Evolutionary conservation across 1,140 invertebrate species (phyloP), one percentile per base, ranked within the genome.

Genomic region (Neodiprion lecontei): DNA sequence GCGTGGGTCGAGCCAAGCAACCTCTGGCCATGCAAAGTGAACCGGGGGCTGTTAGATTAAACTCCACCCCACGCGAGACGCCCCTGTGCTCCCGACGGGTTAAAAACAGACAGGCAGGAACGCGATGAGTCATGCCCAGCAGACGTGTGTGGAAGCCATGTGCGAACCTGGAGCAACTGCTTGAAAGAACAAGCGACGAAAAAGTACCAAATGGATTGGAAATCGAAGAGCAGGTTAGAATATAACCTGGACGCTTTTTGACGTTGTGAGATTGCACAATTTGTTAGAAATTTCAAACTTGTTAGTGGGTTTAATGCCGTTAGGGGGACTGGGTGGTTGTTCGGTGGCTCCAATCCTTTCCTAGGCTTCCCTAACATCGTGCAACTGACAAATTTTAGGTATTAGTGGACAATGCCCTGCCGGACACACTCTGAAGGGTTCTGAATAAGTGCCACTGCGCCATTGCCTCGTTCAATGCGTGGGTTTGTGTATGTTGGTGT

Each of bases 31-130:
- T 21, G 76, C 68, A 72, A 74, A 79, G 61, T 28, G 81, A 82
- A 77, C 77, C 76, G 77, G 83, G 83, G 82, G 82, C 79, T 80
- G 83, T 83, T 83, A 82, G 83, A 85, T 85, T 85, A 85, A 84
- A 84, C 77, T 82, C 80, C 78, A 77, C 83, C 83, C 83, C 82
- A 81, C 76, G 81, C 80, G 72, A 67, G 82, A 85, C 83, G 81
- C 82, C 84, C 84, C 84, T 83, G 78, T 83, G 83, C 82, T 83
- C 84, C 79, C 80, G 79, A 72, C 81, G 84, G 83, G 84, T 86
- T 86, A 86, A 86, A 86, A 86, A 85, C 84, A 83, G 70, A 71
- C 81, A 83, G 79, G 76, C 53, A 85, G 83, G 81, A 84, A 80
- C 84, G 81, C 53, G 53, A 61, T 78, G 82, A 81, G 81, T 84